These are phyloP conservation scores for Xenentodon cancila DNA, from an alignment of 2,797 vertebrate genomes.

Conservation along the genomic window DNA sequence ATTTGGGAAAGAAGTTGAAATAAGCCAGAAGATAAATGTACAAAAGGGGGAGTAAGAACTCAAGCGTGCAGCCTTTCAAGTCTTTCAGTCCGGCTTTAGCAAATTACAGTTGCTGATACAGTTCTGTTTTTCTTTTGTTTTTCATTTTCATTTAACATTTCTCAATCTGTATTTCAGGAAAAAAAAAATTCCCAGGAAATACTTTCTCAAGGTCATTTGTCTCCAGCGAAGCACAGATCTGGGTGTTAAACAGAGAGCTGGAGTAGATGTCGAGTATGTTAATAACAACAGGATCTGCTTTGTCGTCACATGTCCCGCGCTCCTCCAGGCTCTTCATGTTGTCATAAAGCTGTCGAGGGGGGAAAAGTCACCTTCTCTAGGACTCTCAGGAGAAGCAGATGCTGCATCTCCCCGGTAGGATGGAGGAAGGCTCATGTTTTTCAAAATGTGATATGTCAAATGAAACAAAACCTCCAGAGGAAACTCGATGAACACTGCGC, in stretches of 20 bases:
- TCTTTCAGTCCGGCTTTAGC: slow-evolving; percentile 5
- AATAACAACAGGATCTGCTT: slow-evolving; percentile 66
- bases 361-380: slow-evolving; percentile 68
- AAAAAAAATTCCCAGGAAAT: slow-evolving; percentile 23
- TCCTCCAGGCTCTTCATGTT: slow-evolving; percentile 69
- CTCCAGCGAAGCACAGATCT: slow-evolving; percentile 47
- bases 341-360: slow-evolving; percentile 59
- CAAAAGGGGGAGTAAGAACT: not conserved
- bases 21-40: not conserved
- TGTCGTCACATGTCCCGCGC: slow-evolving; percentile 57
- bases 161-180: slow-evolving; percentile 50
- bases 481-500: slow-evolving; percentile 47
- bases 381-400: slow-evolving; percentile 63
- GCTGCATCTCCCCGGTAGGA: slow-evolving; percentile 52
- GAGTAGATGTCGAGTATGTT: slow-evolving; percentile 53
- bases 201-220: slow-evolving; percentile 72
- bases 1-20: not conserved
- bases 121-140: slow-evolving; percentile 33
- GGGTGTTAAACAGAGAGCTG: slow-evolving; percentile 51
- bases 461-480: slow-evolving; percentile 53
- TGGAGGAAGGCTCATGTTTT: slow-evolving; percentile 60
- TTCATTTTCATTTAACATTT: slow-evolving; percentile 46
- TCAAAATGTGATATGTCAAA: slow-evolving; percentile 60
- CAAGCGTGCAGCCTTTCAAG: not conserved
- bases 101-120: slow-evolving; percentile 9